A percentile compares a stretch with the other conserved stretches of the same genome.
phyloP scores from a whole-genome alignment of 1,140 invertebrate species.

The Apis mellifera region Amel_HAv3.1 CM009932.2:13908001-13908500 shows the following conservation, averaged over 20 bases:
- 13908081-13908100: background rate
- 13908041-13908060: background rate
- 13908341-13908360: conserved; percentile 25
- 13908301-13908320: conserved; percentile 27
- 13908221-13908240: background rate
- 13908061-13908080: no score
- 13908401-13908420: conserved; percentile 4
- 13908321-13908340: background rate
- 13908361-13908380: conserved; percentile 1
- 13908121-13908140: no score
- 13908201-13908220: background rate
- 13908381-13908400: background rate
- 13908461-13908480: background rate
- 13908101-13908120: background rate
- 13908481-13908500: background rate
- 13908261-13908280: background rate
- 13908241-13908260: background rate
- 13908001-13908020: background rate
- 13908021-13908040: background rate
- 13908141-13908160: background rate
- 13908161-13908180: no score
- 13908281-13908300: conserved; percentile 26
- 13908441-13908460: background rate
- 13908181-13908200: background rate
- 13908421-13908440: background rate